Evolutionary conservation across 2,797 vertebrate genomes (phyloP), one percentile per base, ranked within the genome.

Genomic region (Melanotaenia maccullochi): DNA sequence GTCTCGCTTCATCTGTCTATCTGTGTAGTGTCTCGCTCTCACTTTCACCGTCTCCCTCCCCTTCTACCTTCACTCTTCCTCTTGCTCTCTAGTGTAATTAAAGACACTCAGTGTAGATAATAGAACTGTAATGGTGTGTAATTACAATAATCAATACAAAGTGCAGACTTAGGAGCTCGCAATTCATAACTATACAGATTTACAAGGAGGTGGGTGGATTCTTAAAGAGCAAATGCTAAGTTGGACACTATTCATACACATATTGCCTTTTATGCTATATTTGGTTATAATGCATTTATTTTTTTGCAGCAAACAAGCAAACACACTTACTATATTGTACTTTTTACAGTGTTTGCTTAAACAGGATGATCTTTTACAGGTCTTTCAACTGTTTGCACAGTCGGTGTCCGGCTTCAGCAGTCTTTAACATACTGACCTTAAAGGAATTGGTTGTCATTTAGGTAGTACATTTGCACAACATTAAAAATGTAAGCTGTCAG

Each of bases 61-160:
- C 55, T 61, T 36, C 76, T 76, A 84, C 65, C 82, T 76, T 73
- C 81, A 82, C 71, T 71, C 80, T 65, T 71, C 66, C 75, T 73
- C 66, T 49, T 71, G 69, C 79, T 87, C 79, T 89, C 85, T 67
- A 54, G 82, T 90, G 88, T 94, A 93, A 93, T 94, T 93, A 93
- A 93, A 92, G 85, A 75, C 82, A 90, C 90, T 82, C 82, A 76
- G 85, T 75, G 88, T 73, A 63, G 82, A 90, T 92, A 91, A 93
- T 93, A 87, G 87, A 82, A 85, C 72, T 22, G 73, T 93, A 91
- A 92, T 92, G 66, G 86, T 86, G 85, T 86, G 84, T 92, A 92
- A 94, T 93, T 90, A 82, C 80, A 65, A 86, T 85, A 89, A 93
- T 94, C 89, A 94, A 91, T 94, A 92, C 79, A 88, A 76, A 65